These are phyloP conservation scores for Zosterops pallidus DNA, from an alignment of 2,113 vertebrate genomes.

Conservation along the genomic window DNA sequence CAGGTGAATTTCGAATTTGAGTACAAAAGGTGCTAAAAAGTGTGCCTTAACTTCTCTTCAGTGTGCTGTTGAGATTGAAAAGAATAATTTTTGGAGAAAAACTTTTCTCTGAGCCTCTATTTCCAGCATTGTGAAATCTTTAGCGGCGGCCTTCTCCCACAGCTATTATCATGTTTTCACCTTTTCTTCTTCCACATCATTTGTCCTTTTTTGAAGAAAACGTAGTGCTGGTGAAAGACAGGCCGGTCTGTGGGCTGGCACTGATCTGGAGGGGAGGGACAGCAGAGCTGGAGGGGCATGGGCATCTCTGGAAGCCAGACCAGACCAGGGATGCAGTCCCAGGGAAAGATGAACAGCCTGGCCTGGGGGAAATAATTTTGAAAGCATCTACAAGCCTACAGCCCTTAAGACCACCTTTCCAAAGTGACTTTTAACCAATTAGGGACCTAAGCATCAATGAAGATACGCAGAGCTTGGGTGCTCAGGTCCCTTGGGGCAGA, in stretches of 20 bases:
- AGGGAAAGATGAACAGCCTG: background rate
- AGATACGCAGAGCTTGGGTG: background rate
- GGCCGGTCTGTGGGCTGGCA: background rate
- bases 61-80: constrained; percentile 30
- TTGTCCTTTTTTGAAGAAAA: background rate
- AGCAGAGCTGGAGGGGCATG: background rate
- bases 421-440: constrained; percentile 37
- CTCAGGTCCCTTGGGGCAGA: background rate
- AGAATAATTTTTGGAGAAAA: constrained; percentile 33
- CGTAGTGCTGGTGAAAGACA: background rate
- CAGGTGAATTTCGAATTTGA: constrained; percentile 59
- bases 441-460: background rate
- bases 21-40: constrained; percentile 49
- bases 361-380: background rate
- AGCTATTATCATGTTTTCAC: constrained; percentile 32
- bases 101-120: constrained; percentile 19
- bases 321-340: background rate
- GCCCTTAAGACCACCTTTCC: background rate
- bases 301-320: background rate
- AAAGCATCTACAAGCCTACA: background rate
- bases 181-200: constrained; percentile 28
- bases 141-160: background rate
- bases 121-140: constrained; percentile 17
- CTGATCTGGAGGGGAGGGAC: background rate
- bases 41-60: constrained; percentile 39